Percentiles rank a stretch among this genome's conserved stretches.
Conservation (phyloP, 1,140 invertebrate species). For the Drosophila fuyamai region DNA sequence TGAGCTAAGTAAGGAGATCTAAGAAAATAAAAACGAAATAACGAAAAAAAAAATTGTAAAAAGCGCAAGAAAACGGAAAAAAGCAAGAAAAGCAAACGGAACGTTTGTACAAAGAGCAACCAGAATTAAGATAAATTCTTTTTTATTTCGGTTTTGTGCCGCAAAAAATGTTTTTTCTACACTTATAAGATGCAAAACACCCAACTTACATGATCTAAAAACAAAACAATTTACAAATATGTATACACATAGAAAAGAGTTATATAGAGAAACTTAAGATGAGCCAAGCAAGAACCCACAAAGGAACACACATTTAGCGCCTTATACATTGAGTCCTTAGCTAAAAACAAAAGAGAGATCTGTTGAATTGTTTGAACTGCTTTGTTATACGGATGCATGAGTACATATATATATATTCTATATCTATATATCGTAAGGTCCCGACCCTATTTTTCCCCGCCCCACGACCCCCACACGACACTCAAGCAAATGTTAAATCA, state of each 20-base stretch:
- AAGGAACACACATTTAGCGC: constrained; percentile 62
- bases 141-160: constrained; percentile 29
- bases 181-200: constrained; percentile 22
- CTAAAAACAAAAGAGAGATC: constrained; percentile 43
- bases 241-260: constrained; percentile 22
- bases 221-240: constrained; percentile 28
- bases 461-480: constrained; percentile 25
- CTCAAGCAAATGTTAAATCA: constrained; percentile 80
- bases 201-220: constrained; percentile 31
- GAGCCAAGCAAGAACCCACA: constrained; percentile 22
- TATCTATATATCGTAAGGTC: constrained; percentile 28
- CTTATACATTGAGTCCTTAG: constrained; percentile 76
- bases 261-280: constrained; percentile 17
- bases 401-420: constrained; percentile 51
- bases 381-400: constrained; percentile 41
- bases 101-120: constrained; percentile 23
- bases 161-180: constrained; percentile 28
- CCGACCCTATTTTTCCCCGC: not conserved
- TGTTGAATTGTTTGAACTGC: constrained; percentile 72
- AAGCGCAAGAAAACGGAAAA: constrained; percentile 12
- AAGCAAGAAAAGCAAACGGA: constrained; percentile 19
- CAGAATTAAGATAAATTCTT: constrained; percentile 25
- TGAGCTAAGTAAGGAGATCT: constrained; percentile 44
- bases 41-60: constrained; percentile 26
- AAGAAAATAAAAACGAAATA: constrained; percentile 21